These are phyloP conservation scores for Solea solea DNA, from an alignment of 2,113 vertebrate genomes.

Conservation along the genomic window DNA sequence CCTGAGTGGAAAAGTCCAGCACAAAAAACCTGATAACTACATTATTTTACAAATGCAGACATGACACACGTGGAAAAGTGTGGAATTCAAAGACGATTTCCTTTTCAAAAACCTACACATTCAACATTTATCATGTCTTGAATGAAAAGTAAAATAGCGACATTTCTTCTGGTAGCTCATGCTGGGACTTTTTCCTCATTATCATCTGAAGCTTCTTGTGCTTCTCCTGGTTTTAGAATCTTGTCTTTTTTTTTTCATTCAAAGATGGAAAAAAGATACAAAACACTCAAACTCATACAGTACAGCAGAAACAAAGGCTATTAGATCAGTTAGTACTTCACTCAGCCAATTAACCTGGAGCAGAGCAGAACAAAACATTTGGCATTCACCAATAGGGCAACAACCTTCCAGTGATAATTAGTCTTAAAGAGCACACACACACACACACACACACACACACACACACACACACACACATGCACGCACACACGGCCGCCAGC, in stretches of 20 bases:
- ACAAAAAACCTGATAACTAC: too few species aligned
- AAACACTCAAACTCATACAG: slow-evolving; percentile 20
- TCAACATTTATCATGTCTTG: too few species aligned
- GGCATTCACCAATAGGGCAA: slow-evolving; percentile 75
- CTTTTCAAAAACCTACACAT: too few species aligned
- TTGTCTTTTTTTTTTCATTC: slow-evolving; percentile 5
- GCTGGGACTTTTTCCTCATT: slow-evolving; percentile 31
- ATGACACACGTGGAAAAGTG: too few species aligned
- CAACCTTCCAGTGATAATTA: slow-evolving; percentile 76
- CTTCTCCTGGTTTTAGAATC: slow-evolving; percentile 20
- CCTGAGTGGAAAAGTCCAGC: too few species aligned
- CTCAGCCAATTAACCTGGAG: slow-evolving; percentile 78
- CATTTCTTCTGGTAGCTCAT: too few species aligned
- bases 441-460: slow-evolving; percentile 17
- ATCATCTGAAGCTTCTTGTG: slow-evolving; percentile 9
- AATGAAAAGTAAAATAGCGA: too few species aligned
- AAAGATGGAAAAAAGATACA: slow-evolving; percentile 1
- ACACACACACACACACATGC: slow-evolving; percentile 28
- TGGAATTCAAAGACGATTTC: too few species aligned
- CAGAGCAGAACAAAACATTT: slow-evolving; percentile 74
- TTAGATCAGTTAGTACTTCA: slow-evolving; percentile 63
- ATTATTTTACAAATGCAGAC: too few species aligned
- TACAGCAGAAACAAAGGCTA: slow-evolving; percentile 48
- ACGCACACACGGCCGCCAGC: slow-evolving; percentile 10
- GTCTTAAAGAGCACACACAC: slow-evolving; percentile 34